Evolutionary conservation across 2,797 vertebrate genomes (phyloP), one percentile per base, ranked within the genome.

Genomic region (Eospalax fontanierii): DNA sequence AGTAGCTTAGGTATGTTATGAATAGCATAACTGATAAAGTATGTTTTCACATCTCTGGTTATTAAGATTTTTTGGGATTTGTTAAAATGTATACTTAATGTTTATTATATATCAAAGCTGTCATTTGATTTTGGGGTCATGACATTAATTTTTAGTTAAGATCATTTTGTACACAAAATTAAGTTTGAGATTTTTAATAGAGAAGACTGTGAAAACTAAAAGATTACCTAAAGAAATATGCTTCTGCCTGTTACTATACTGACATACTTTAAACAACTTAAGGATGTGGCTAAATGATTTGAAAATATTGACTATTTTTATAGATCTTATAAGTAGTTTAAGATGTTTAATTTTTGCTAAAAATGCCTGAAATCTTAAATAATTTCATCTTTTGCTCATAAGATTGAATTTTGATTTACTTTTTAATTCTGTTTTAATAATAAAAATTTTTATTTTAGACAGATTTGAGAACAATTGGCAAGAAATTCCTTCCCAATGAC

Each of bases 391-490:
- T 96, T 96, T 92, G 8, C 94, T 94, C 70, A 19, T 93, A 33
- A 46, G 22, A 57, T 82, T 92, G 84, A 19, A 81, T 97, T 98
- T 97, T 97, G 93, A 76, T 93, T 95, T 26, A 87, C 2, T 95
- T 96, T 91, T 50, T 89, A 94, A 90, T 97, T 95, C 71, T 89
- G 40, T 98, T 89, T 98, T 96, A 81, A 98, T 96, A 87, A 86
- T 97, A 74, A 89, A 89, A 65, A 98, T 87, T 30, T 98, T 96
- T 74, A 98, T 98, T 98, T 97, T 99, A 99, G 99, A 99, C 98
- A 99, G 99, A 99, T 98, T 99, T 99, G 97, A 99, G 99, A 98
- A 99, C 99, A 70, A 99, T 99, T 97, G 99, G 99, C 93, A 99
- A 98, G 97, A 99, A 99, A 96, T 98, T 99, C 96, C 98, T 99